These are phyloP conservation scores for Noctilio leporinus DNA, from an alignment of 2,113 vertebrate species.

Conservation along the genomic window DNA sequence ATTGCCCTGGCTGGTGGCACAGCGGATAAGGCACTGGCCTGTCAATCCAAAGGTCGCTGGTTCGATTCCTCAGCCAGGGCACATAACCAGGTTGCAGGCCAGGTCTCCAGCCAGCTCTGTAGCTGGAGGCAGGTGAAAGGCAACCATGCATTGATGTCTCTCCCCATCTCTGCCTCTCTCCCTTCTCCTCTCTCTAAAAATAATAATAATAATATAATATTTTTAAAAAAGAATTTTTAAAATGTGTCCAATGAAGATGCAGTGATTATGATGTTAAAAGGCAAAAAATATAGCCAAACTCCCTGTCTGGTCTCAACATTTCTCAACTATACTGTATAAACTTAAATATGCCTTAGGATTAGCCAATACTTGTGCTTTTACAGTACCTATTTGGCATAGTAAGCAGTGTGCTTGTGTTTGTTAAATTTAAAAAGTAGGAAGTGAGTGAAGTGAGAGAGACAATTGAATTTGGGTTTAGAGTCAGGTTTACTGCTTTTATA, in stretches of 20 bases:
- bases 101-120: too few species aligned
- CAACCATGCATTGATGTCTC: too few species aligned
- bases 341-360: background rate
- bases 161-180: too few species aligned
- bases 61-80: too few species aligned
- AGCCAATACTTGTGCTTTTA: background rate
- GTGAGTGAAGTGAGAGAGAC: background rate
- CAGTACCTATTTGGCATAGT: background rate
- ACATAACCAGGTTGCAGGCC: too few species aligned
- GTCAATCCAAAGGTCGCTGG: too few species aligned
- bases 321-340: background rate
- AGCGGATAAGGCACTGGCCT: too few species aligned
- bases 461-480: background rate
- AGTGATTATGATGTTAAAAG: background rate
- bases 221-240: too few species aligned
- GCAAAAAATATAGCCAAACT: background rate
- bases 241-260: background rate
- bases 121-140: too few species aligned
- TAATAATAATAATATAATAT: too few species aligned
- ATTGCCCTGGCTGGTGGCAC: too few species aligned
- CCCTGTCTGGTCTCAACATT: background rate
- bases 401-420: background rate
- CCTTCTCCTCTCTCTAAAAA: too few species aligned
- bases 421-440: background rate
- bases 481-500: background rate